A percentile compares a stretch with the other conserved stretches of the same genome.
These are phyloP conservation scores for Acanthosepion lycidas DNA, from an alignment of 2,888 invertebrate species.

Conservation along the genomic window DNA sequence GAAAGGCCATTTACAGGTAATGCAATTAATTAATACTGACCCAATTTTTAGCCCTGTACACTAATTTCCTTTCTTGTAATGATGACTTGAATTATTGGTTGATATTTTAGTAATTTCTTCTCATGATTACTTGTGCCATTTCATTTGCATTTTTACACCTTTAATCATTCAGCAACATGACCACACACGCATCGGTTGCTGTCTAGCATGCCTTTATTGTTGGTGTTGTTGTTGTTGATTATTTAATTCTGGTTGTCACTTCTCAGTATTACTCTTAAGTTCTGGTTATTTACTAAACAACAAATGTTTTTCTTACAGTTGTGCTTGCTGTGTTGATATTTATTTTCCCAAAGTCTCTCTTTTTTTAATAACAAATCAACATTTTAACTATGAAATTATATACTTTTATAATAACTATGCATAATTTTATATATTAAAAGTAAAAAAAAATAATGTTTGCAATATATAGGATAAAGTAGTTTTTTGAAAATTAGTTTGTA, in stretches of 20 bases:
- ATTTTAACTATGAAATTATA: neutral
- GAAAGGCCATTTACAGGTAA: no score
- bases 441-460: no score
- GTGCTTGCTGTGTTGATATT: neutral
- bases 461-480: no score
- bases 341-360: neutral
- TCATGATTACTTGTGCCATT: neutral
- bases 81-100: neutral
- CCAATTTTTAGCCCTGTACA: neutral
- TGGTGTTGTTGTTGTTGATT: neutral
- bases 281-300: slow-evolving; percentile 33
- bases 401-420: no score
- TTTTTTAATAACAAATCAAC: neutral
- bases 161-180: neutral
- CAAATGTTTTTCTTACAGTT: neutral
- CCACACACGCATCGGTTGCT: neutral
- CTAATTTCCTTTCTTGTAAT: neutral
- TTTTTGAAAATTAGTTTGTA: no score
- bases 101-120: neutral
- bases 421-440: neutral
- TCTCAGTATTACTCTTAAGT: neutral
- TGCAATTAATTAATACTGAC: neutral
- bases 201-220: neutral
- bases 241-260: neutral
- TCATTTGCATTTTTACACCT: neutral